Evolutionary conservation across 2,797 vertebrate species (phyloP), one percentile per base, ranked within the genome.

Genomic region (Enteromius thamalakanensis): DNA sequence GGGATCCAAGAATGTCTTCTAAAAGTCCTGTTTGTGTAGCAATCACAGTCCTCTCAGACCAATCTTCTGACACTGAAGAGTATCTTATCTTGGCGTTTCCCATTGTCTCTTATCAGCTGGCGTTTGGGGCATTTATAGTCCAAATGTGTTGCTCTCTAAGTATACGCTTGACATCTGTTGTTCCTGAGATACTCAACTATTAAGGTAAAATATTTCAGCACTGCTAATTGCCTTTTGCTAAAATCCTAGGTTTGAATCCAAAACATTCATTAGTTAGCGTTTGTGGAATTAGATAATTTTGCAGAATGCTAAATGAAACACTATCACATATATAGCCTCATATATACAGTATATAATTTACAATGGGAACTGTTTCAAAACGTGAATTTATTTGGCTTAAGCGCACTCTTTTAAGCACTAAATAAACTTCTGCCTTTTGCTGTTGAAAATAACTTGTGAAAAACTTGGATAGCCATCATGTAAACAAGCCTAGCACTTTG

Each of bases 401-500:
- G 64, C 89, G 90, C 51, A 84, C 51, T 77, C 72, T 45, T 67
- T 83, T 80, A 80, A 86, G 87, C 79, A 80, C 65, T 81, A 90
- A 92, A 90, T 75, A 86, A 77, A 87, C 88, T 84, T 86, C 23
- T 86, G 89, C 83, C 69, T 53, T 45, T 81, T 84, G 81, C 79
- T 67, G 86, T 82, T 89, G 85, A 88, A 91, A 90, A 94, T 89
- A 87, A 90, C 83, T 85, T 74, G 11, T 26, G 76, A 93, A 94
- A 93, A 93, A 91, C 91, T 92, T 87, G 89, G 90, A 93, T 85
- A 85, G 79, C 88, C 88, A 85, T 94, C 86, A 70, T 91, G 85
- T 90, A 93, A 94, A 94, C 92, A 94, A 60, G 77, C 72, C 68
- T 90, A 70, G 87, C 83, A 67, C 81, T 84, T 85, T 85, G 49